Evolutionary conservation across 2,797 vertebrate genomes (phyloP), one percentile per base, ranked within the genome.

Genomic region (Lithobates pipiens): DNA sequence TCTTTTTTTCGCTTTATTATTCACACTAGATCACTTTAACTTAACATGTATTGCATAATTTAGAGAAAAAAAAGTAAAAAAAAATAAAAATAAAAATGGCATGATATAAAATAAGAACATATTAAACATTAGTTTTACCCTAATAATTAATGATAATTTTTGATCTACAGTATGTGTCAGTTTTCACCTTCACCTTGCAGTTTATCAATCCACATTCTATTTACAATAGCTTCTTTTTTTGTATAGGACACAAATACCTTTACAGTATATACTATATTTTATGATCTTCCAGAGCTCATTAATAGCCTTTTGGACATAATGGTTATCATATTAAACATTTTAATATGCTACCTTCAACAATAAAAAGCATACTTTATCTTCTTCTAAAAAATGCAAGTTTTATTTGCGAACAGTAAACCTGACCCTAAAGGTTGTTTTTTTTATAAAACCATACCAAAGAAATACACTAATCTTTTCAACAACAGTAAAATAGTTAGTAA

Each of bases 401-500:
- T 72, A 72, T 42, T 23, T 23, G 8, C 8, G n/a, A 61, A 61
- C 7, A 0, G 21, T n/a, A 61, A 61, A 23, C 54, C 21, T 61
- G 54, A 23, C 54, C 54, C 8, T 7, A 23, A 61, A 61, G 6
- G 21, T 5, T 9, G 1, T 23, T 61, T 23, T 23, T 61, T 0
- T 39, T 79, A 18, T 29, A 42, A 25, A 25, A 67, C 0, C 39
- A 27, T 10, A 44, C 39, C 23, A 77, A 29, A 9, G 9, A 10
- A 39, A 78, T 44, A 79, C 21, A 61, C 5, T 54, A 21, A 54
- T 54, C 0, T 61, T 46, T 44, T 54, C 18, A 80, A 16, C 18
- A 70, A 77, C 23, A 42, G 25, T 79, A 79, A 69, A 80, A 36
- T 54, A 70, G 16, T 25, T 70, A 50, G 70, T 69, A 54, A 46